Percentiles rank a stretch among this genome's conserved stretches.
Conservation (phyloP, 2,113 vertebrate species). For the Mormyrus iriodes region DNA sequence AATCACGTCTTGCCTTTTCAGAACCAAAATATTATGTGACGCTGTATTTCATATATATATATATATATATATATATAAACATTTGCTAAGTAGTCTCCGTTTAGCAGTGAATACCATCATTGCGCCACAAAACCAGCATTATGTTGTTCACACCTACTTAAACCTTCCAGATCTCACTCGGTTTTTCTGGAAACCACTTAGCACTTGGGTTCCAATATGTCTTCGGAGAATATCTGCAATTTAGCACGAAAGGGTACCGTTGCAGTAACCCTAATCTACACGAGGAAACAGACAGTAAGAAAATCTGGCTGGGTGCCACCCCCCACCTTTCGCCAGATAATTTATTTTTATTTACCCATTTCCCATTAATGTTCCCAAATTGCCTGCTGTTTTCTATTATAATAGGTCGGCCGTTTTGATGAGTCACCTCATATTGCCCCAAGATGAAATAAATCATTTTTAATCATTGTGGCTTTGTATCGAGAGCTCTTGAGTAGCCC, state of each 20-base stretch:
- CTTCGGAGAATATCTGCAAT: neutral
- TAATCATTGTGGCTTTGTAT: conserved; percentile 64
- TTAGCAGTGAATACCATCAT: neutral
- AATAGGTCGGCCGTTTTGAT: conserved; percentile 71
- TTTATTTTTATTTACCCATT: conserved; percentile 10
- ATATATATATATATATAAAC: neutral
- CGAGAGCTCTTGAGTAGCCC: conserved; percentile 81
- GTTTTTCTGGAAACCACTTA: neutral
- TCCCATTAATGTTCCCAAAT: conserved; percentile 54
- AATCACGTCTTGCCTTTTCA: neutral
- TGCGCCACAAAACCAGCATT: neutral
- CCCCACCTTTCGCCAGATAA: neutral
- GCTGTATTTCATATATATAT: too few species aligned
- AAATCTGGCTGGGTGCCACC: neutral
- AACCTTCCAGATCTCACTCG: neutral
- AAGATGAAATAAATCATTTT: conserved; percentile 85
- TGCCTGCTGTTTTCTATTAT: conserved; percentile 80
- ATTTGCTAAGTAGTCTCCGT: neutral
- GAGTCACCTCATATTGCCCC: conserved; percentile 84
- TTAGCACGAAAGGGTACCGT: neutral
- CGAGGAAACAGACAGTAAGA: neutral
- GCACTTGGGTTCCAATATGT: neutral
- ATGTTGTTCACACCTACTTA: neutral
- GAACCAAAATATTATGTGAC: neutral
- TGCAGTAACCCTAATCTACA: neutral